These are phyloP conservation scores for Lasius platythorax DNA, from an alignment of 2,888 invertebrate genomes.

Conservation along the genomic window DNA sequence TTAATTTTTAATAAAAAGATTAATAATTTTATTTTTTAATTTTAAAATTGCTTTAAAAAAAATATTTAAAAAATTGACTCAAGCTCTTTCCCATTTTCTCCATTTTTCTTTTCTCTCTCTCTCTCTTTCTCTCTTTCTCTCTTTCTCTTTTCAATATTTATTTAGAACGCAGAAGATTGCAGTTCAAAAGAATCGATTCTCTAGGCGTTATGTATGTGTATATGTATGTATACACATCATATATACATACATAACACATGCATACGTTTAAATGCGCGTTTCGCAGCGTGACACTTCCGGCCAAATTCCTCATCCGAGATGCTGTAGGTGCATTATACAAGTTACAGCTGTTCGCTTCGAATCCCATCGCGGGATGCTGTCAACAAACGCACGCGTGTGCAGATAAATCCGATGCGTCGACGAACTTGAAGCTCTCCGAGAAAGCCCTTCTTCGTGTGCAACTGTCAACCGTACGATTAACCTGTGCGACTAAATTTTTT, in stretches of 20 bases:
- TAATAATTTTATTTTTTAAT: background rate
- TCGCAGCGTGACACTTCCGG: slow-evolving; percentile 18
- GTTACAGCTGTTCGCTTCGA: slow-evolving; percentile 58
- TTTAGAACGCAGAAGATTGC: background rate
- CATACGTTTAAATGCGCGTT: slow-evolving; percentile 16
- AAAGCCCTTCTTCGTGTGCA: background rate
- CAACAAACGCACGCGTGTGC: slow-evolving; percentile 23
- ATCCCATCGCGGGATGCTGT: slow-evolving; percentile 48
- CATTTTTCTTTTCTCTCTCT: too few relatives aligned
- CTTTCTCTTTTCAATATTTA: background rate
- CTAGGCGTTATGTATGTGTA: too few relatives aligned
- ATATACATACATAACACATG: too few relatives aligned
- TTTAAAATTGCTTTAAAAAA: background rate
- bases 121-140: too few relatives aligned
- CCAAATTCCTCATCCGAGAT: slow-evolving; percentile 59
- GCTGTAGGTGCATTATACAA: slow-evolving; percentile 54
- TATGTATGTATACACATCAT: too few relatives aligned
- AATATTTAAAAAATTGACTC: too few relatives aligned
- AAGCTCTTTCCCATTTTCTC: too few relatives aligned
- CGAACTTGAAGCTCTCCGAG: background rate
- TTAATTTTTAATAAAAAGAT: too few relatives aligned
- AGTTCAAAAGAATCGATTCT: background rate
- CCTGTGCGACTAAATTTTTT: background rate
- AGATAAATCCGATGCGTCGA: slow-evolving; percentile 58
- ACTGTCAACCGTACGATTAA: slow-evolving; percentile 8